Percentiles rank a stretch among this genome's conserved stretches.
Conservation (phyloP, 2,888 invertebrate species). For the Mamestra brassicae region DNA sequence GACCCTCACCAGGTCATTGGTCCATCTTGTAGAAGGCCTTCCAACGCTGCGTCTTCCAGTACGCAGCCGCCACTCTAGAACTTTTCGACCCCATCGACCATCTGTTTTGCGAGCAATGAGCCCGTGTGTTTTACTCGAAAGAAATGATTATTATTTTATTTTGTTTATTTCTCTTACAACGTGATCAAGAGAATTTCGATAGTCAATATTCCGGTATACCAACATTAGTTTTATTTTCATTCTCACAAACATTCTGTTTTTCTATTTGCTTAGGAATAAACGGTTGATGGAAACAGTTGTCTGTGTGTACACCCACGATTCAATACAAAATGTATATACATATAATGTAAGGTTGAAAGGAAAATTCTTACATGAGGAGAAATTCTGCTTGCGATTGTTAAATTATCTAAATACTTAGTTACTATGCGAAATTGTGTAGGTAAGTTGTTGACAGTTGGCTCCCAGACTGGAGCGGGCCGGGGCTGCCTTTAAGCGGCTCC, state of each 20-base stretch:
- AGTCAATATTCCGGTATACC: neutral
- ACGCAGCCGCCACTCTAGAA: no score
- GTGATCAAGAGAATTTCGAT: neutral
- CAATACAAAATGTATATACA: neutral
- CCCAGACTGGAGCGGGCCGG: no score
- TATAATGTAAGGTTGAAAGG: neutral
- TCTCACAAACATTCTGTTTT: neutral
- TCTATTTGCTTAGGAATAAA: slow-evolving; percentile 2
- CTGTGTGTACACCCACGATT: neutral
- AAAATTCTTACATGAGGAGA: neutral
- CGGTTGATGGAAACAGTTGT: neutral
- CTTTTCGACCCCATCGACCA: no score
- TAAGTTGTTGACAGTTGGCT: no score
- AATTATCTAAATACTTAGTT: no score
- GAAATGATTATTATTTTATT: neutral
- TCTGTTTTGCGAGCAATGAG: no score
- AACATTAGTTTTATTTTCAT: neutral
- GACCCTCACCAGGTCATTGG: no score
- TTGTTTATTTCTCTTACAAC: neutral
- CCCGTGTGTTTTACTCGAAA: no score
- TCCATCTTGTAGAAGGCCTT: no score
- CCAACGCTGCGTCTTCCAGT: no score
- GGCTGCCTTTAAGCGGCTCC: no score
- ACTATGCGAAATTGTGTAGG: neutral
- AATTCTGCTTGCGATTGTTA: neutral